Percentiles rank a stretch among this genome's conserved stretches.
Evolutionary conservation across 1,140 invertebrate species (phyloP).

Genomic region (Neotoxoptera formosana): DNA sequence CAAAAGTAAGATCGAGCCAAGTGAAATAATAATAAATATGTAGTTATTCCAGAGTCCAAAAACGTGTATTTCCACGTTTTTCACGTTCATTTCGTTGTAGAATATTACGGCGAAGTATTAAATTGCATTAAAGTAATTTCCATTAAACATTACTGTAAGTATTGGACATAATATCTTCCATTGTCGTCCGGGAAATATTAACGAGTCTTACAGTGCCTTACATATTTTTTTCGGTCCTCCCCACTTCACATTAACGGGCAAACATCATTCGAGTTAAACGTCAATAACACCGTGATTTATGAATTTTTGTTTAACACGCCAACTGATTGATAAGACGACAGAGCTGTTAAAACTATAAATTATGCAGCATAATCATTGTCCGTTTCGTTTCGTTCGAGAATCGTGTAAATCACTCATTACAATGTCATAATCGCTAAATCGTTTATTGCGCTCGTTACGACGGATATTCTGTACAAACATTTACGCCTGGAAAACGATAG

Average conservation of each 20-base stretch:
- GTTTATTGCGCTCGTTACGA: background rate
- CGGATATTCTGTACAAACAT: background rate
- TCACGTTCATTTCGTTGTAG: background rate
- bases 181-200: background rate
- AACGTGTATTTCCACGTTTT: background rate
- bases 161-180: background rate
- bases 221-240: background rate
- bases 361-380: background rate
- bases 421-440: background rate
- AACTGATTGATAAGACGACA: background rate
- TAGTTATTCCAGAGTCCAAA: background rate
- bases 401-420: background rate
- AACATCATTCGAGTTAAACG: background rate
- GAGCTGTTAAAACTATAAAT: background rate
- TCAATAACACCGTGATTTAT: background rate
- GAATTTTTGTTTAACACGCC: background rate
- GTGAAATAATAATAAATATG: background rate
- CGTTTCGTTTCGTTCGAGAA: background rate
- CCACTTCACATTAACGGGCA: background rate
- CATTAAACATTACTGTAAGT: background rate
- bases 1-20: background rate
- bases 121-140: background rate
- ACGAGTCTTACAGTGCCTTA: background rate
- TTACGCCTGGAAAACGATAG: background rate
- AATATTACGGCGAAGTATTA: background rate